phyloP scores from a whole-genome alignment of 2,888 invertebrate genomes.

The Orthosia gracilis region DNA sequence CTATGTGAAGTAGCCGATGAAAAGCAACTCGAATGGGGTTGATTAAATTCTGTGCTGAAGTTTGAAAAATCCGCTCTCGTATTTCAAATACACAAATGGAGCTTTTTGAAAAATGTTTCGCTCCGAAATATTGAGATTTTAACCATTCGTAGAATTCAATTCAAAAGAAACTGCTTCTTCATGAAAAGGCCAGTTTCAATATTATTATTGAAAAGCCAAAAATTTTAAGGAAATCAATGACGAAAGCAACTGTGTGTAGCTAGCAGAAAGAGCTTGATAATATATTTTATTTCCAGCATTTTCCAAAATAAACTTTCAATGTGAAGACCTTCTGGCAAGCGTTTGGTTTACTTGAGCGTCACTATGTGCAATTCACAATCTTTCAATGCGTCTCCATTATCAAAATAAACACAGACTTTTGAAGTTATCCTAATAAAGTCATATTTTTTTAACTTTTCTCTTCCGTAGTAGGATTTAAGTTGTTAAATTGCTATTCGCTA shows the following conservation, averaged over 20 bases:
- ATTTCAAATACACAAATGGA: constrained; percentile 33
- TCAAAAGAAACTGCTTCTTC: constrained; percentile 30
- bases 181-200: constrained; percentile 43
- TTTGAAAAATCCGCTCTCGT: constrained; percentile 35
- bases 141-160: constrained; percentile 13
- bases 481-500: not conserved
- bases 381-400: not conserved
- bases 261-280: not conserved
- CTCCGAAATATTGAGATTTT: constrained; percentile 47
- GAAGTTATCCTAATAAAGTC: not conserved
- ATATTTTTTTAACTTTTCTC: not conserved
- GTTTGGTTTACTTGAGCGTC: not conserved
- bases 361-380: not conserved
- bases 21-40: constrained; percentile 47
- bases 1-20: constrained; percentile 30
- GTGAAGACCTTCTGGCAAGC: not conserved
- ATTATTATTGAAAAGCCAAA: not conserved
- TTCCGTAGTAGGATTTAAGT: too few species aligned
- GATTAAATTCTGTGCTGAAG: constrained; percentile 52
- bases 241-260: not conserved
- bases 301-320: not conserved
- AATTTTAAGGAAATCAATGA: not conserved
- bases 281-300: not conserved
- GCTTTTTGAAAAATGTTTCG: constrained; percentile 31
- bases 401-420: not conserved